Evolutionary conservation across 1,140 invertebrate genomes (phyloP), one percentile per base, ranked within the genome.

Genomic region (Meloidogyne floridensis): DNA sequence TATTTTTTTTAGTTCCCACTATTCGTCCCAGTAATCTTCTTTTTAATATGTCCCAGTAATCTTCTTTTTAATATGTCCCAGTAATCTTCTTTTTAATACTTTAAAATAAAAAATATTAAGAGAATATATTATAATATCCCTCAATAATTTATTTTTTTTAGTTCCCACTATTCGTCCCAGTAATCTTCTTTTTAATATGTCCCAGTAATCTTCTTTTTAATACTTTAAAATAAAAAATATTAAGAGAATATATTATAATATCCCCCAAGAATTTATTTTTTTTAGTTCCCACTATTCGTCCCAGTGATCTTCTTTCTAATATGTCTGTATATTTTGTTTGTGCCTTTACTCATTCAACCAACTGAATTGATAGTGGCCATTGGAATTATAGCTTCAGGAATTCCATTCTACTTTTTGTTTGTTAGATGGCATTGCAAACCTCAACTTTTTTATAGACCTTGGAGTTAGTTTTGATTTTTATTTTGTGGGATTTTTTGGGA

Each of bases 401-500:
- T 89, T 42, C 88, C 88, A n/a, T 71, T 90, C 56, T 89, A 89
- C 77, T 80, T 87, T 72, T 59, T 86, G 43, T 89, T 89, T 71
- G 87, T 89, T 65, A 74, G 77, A 8, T 77, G 54, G 15, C 47
- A 81, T 43, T 72, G 47, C 13, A 89, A 85, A 59, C 88, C 87
- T 10, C 53, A 69, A 15, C 74, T 77, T 56, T 18, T 90, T 1
- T 51, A 87, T 18, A 59, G 59, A 7, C 70, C 76, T 11, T 88
- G 87, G 87, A 75, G 88, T 88, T 73, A 89, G 83, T 74, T 3
- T 51, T 32, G 32, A 32, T 53, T 32, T 20, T 59, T 56, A 80
- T 59, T 43, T 80, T 13, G 42, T 51, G 13, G 9, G 11, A 42
- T 15, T 11, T 20, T 20, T 53, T 15, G 18, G 2, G 6, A 85